Percentiles rank a stretch among this genome's conserved stretches.
Evolutionary conservation across 2,888 invertebrate species (phyloP).

Genomic region (Adineta ricciae): DNA sequence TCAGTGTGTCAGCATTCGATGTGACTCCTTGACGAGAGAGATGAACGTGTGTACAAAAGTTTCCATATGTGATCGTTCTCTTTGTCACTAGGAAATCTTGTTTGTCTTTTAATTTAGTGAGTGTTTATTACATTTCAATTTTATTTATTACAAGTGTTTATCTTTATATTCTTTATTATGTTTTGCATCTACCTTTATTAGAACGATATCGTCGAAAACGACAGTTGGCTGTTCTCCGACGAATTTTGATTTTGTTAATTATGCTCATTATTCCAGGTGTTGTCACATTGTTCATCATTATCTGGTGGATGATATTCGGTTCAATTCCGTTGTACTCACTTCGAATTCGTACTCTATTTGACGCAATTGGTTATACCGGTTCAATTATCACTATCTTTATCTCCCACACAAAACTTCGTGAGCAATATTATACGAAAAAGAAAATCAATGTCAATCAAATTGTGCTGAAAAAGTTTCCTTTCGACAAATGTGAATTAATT

Average conservation of each 20-base stretch:
- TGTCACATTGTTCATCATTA: not conserved
- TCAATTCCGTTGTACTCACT: not conserved
- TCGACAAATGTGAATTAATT: not conserved
- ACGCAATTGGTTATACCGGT: not conserved
- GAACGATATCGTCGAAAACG: not conserved
- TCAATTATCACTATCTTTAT: not conserved
- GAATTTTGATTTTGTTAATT: not conserved
- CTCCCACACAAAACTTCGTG: not conserved
- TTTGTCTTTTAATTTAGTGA: not conserved
- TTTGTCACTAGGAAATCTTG: too few species aligned
- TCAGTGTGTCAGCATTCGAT: too few species aligned
- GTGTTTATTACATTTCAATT: not conserved
- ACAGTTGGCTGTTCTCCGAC: not conserved
- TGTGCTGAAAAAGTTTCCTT: not conserved
- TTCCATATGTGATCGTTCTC: too few species aligned
- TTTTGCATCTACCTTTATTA: not conserved
- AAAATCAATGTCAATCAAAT: not conserved
- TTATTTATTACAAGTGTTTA: not conserved
- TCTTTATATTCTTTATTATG: not conserved
- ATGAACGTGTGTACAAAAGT: too few species aligned
- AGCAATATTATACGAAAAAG: not conserved
- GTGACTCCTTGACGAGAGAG: too few species aligned
- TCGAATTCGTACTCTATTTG: not conserved
- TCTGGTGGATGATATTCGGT: not conserved
- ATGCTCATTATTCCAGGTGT: not conserved